Percentiles rank a stretch among this genome's conserved stretches.
Conservation (phyloP, 2,797 vertebrate species). For the Pseudotriccus pelzelni region DNA sequence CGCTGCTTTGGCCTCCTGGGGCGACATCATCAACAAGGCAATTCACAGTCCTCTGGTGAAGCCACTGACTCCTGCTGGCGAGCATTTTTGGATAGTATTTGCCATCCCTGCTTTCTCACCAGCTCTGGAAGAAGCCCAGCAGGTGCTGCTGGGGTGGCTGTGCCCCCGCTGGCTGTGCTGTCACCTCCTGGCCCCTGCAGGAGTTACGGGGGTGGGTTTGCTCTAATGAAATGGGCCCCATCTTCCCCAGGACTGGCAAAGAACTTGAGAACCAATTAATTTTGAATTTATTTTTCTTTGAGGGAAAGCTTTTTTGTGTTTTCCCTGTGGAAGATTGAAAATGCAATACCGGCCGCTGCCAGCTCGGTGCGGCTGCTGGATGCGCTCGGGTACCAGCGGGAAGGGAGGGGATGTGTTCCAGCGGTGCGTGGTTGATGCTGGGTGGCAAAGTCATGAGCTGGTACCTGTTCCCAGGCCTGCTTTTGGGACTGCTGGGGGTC, state of each 20-base stretch:
- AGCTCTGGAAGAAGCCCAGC: not conserved
- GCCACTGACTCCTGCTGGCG: rapidly evolving
- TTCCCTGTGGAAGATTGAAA: not conserved
- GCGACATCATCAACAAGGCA: not conserved
- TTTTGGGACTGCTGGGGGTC: not conserved
- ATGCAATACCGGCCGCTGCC: not conserved
- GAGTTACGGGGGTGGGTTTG: not conserved
- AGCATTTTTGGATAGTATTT: not conserved
- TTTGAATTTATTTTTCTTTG: not conserved
- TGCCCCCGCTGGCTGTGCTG: rapidly evolving
- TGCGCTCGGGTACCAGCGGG: not conserved
- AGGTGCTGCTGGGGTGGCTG: not conserved
- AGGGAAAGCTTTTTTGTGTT: not conserved
- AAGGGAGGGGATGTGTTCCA: not conserved
- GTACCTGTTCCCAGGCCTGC: not conserved
- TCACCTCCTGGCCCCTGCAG: not conserved
- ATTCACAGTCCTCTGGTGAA: not conserved
- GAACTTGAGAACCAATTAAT: not conserved
- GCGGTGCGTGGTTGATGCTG: not conserved
- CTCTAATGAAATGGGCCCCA: not conserved
- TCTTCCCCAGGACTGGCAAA: not conserved
- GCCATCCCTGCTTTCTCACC: not conserved
- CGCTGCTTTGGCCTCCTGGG: rapidly evolving
- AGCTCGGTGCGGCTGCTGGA: not conserved
- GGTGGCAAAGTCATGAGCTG: not conserved